Evolutionary conservation across 2,113 vertebrate species (phyloP).

Genomic region (zebrafish (Danio rerio)): DNA sequence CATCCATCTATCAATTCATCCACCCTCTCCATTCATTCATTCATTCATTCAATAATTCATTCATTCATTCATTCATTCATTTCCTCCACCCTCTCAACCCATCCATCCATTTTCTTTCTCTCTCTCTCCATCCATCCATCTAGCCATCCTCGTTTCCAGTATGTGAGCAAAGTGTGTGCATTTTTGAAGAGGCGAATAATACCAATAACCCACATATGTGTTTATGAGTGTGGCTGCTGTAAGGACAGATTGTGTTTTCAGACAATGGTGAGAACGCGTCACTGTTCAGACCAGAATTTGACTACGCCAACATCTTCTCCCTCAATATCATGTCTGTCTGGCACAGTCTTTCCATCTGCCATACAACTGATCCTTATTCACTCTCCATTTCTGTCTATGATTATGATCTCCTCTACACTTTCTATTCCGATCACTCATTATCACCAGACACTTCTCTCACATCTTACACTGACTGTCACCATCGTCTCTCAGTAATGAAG

Average conservation of each 20-base stretch:
- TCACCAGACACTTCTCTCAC: background rate
- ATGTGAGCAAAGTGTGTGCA: background rate
- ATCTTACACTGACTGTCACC: conserved; percentile 2
- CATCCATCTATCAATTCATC: too few relatives aligned
- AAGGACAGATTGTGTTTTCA: conserved; percentile 68
- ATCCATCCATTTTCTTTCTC: too few relatives aligned
- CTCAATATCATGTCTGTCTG: conserved; percentile 5
- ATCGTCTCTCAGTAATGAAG: conserved; percentile 54
- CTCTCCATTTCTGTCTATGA: background rate
- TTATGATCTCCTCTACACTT: background rate
- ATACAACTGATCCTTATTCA: conserved; percentile 14
- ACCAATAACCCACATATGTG: background rate
- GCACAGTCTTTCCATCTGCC: conserved; percentile 21
- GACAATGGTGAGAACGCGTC: conserved; percentile 32
- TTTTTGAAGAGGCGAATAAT: background rate
- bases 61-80: too few relatives aligned
- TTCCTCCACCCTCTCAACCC: too few relatives aligned
- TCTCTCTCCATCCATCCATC: too few relatives aligned
- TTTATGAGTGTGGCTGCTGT: conserved; percentile 18
- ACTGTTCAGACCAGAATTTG: background rate
- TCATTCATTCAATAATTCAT: too few relatives aligned
- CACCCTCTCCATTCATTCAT: too few relatives aligned
- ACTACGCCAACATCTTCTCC: conserved; percentile 25
- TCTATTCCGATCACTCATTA: conserved; percentile 1
- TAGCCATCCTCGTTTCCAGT: too few relatives aligned